phyloP scores from a whole-genome alignment of 1,140 invertebrate species.

The Macrobrachium nipponense region DNA sequence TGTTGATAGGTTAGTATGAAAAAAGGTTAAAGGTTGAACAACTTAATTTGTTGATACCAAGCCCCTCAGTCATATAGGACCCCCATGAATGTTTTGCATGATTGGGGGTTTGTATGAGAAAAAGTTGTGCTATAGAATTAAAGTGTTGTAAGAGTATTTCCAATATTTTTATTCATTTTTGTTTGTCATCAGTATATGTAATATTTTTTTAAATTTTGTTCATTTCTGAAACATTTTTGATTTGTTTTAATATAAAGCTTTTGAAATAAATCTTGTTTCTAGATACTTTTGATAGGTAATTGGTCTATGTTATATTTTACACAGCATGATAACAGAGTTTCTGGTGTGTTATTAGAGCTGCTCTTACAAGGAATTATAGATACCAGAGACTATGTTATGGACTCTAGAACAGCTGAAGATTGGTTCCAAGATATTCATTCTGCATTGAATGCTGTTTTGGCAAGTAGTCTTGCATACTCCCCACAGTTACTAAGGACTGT shows the following conservation, averaged over 20 bases:
- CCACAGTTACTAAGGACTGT: conserved; percentile 47
- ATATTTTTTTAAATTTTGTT: too few species aligned
- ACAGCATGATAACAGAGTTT: conserved; percentile 38
- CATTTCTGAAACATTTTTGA: too few species aligned
- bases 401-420: conserved; percentile 12
- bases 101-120: too few species aligned
- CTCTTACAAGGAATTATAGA: conserved; percentile 34
- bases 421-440: conserved; percentile 62
- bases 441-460: conserved; percentile 52
- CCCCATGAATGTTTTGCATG: too few species aligned
- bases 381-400: conserved; percentile 1
- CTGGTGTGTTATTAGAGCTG: conserved; percentile 34
- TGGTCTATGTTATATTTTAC: neutral
- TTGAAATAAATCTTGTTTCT: neutral
- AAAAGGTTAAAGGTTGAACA: too few species aligned
- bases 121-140: too few species aligned
- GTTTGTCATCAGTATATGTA: too few species aligned
- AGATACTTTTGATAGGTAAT: neutral
- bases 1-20: too few species aligned
- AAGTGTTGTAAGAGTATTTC: too few species aligned
- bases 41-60: too few species aligned
- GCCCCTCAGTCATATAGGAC: too few species aligned
- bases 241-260: neutral
- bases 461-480: conserved; percentile 23
- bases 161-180: too few species aligned